phyloP scores from a whole-genome alignment of 1,140 invertebrate genomes.

The Pinna nobilis region DNA sequence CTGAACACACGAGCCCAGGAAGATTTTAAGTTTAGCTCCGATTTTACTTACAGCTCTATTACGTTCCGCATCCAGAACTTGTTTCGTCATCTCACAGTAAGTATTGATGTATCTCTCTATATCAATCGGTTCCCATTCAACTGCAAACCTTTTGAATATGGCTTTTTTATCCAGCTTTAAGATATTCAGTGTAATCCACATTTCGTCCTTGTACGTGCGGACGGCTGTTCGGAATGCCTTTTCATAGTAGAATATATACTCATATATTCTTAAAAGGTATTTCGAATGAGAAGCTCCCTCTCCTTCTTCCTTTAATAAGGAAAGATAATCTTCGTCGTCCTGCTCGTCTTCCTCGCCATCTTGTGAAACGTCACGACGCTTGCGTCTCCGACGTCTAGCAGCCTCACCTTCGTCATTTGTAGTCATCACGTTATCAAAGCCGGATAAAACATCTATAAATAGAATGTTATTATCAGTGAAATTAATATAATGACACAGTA shows the following conservation, averaged over 20 bases:
- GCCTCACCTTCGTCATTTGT: constrained; percentile 22
- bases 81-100: constrained; percentile 23
- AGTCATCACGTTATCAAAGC: constrained; percentile 50
- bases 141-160: constrained; percentile 11
- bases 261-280: constrained; percentile 17
- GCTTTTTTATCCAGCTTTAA: constrained; percentile 2
- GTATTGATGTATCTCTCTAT: constrained; percentile 32
- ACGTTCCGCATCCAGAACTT: constrained; percentile 6
- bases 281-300: neutral
- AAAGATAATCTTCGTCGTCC: constrained; percentile 1
- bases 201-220: constrained; percentile 5
- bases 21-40: too few relatives aligned
- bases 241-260: constrained; percentile 25
- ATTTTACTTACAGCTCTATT: constrained; percentile 27
- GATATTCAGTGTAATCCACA: constrained; percentile 25
- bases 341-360: neutral
- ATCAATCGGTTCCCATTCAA: constrained; percentile 46
- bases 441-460: constrained; percentile 43
- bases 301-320: constrained; percentile 13
- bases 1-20: too few relatives aligned
- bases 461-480: neutral
- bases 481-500: too few relatives aligned
- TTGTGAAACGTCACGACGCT: neutral
- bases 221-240: constrained; percentile 35
- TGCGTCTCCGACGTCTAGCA: constrained; percentile 8